A percentile compares a stretch with the other conserved stretches of the same genome.
phyloP scores from a whole-genome alignment of 2,797 vertebrate species.

The Melanotaenia maccullochi region DNA sequence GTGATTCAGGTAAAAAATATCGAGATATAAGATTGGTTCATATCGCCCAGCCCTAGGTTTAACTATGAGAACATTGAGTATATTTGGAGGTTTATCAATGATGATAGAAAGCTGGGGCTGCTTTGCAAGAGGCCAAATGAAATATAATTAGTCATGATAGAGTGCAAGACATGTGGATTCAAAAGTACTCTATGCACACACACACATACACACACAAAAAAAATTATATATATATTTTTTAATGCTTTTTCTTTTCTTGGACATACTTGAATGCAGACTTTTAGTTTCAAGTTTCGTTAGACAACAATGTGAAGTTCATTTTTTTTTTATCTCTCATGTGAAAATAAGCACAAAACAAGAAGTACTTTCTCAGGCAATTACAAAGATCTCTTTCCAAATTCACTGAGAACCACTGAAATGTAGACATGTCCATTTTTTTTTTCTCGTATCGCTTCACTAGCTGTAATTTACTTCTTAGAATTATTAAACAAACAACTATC shows the following conservation, averaged over 20 bases:
- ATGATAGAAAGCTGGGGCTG: neutral
- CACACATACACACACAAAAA: neutral
- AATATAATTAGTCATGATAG: neutral
- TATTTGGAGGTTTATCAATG: neutral
- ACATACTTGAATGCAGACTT: neutral
- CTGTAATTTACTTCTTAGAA: neutral
- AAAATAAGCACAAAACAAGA: slow-evolving; percentile 34
- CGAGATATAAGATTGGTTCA: too few relatives aligned
- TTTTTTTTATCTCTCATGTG: slow-evolving; percentile 42
- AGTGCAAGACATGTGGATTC: neutral
- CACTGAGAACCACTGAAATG: neutral
- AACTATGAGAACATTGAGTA: neutral
- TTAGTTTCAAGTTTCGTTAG: slow-evolving; percentile 4
- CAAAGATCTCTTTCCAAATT: neutral
- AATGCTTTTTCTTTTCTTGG: neutral
- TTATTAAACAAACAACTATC: neutral
- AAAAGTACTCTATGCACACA: neutral
- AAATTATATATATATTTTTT: too few relatives aligned
- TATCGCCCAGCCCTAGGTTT: too few relatives aligned
- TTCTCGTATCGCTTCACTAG: neutral
- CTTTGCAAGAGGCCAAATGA: too few relatives aligned
- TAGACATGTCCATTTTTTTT: neutral
- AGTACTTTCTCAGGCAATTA: slow-evolving; percentile 1
- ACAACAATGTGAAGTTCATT: slow-evolving; percentile 17
- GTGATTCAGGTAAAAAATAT: too few relatives aligned